Evolutionary conservation across 2,888 invertebrate genomes (phyloP).

Genomic region (Ennomos erosarius): DNA sequence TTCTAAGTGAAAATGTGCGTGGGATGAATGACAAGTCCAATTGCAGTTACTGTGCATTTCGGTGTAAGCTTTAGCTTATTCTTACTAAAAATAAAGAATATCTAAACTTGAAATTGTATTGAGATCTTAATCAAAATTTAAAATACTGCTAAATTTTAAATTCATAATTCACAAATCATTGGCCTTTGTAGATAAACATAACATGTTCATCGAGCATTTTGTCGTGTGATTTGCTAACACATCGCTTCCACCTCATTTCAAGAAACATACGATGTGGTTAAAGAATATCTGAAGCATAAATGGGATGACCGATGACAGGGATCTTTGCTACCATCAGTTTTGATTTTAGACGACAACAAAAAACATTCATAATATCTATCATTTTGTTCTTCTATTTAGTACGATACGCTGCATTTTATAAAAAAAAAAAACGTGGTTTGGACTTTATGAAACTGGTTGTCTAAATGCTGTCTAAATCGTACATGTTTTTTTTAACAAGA

Average conservation of each 20-base stretch:
- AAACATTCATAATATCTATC: too few species aligned
- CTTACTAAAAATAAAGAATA: slow-evolving; percentile 5
- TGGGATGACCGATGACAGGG: background rate
- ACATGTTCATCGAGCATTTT: slow-evolving; percentile 59
- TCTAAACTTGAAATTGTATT: background rate
- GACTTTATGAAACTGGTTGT: too few species aligned
- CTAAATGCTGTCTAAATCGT: too few species aligned
- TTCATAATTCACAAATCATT: slow-evolving; percentile 25
- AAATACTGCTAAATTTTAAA: slow-evolving; percentile 12
- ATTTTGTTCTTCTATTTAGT: too few species aligned
- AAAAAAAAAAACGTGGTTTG: too few species aligned
- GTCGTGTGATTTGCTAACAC: slow-evolving; percentile 73
- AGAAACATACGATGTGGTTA: slow-evolving; percentile 30
- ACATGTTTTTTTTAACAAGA: too few species aligned
- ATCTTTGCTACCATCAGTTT: background rate
- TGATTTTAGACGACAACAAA: too few species aligned
- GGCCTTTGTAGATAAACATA: slow-evolving; percentile 39
- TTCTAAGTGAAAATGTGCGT: background rate
- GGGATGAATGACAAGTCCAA: background rate
- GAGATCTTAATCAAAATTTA: background rate
- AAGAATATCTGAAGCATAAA: background rate
- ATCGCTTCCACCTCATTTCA: slow-evolving; percentile 66
- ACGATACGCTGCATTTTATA: too few species aligned
- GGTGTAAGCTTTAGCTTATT: slow-evolving; percentile 30
- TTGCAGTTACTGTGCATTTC: slow-evolving; percentile 29